Conservation (phyloP, 2,888 invertebrate genomes). For the Hyposoter didymator region DNA sequence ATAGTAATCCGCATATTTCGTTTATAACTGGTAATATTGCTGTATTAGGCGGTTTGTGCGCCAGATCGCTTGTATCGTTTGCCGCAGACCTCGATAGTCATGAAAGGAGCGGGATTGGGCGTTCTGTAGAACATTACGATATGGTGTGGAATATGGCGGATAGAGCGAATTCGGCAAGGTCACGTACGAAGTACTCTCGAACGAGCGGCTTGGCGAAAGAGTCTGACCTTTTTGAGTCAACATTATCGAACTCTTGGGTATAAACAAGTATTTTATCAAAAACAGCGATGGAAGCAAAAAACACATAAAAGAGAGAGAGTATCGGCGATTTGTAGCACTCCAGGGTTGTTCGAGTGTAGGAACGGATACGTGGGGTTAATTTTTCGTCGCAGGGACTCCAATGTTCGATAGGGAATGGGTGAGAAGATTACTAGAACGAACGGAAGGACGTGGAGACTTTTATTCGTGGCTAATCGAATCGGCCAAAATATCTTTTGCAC, state of each 20-base stretch:
- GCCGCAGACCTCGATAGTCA: constrained; percentile 27
- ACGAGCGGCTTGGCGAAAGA: background rate
- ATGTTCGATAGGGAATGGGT: background rate
- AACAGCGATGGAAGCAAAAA: background rate
- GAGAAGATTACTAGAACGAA: background rate
- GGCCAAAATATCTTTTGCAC: background rate
- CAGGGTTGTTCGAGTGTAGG: background rate
- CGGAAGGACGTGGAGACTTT: background rate
- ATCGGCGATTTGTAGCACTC: background rate
- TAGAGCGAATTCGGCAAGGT: constrained; percentile 45
- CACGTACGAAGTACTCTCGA: constrained; percentile 14
- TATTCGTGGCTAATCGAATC: background rate
- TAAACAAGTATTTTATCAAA: constrained; percentile 5
- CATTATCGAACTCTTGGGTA: constrained; percentile 5
- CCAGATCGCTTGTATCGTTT: constrained; percentile 54
- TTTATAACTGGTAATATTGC: constrained; percentile 45
- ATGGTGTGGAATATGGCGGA: constrained; percentile 28
- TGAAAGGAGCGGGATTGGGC: constrained; percentile 24
- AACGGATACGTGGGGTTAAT: background rate
- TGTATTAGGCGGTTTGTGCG: constrained; percentile 24
- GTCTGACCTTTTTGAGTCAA: constrained; percentile 32
- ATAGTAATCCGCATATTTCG: background rate
- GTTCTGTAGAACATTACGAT: constrained; percentile 53
- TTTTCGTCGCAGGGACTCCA: background rate
- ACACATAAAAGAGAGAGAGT: background rate